phyloP scores from a whole-genome alignment of 2,888 invertebrate genomes.

The Congeria kusceri region DNA sequence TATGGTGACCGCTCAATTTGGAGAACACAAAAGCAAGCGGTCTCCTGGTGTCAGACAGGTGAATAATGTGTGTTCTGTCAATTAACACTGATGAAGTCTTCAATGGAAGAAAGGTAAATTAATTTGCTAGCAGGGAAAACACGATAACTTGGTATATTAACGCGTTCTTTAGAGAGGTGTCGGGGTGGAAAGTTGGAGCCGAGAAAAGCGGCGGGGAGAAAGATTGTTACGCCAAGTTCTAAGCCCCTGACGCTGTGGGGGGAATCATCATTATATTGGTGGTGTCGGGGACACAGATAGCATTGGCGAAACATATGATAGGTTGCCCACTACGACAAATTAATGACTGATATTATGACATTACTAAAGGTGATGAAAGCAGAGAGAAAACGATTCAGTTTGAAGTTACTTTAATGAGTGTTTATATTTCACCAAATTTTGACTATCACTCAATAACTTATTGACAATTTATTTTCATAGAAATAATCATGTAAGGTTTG shows the following conservation, averaged over 20 bases:
- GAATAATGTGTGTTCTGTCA: slow-evolving; percentile 56
- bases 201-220: slow-evolving; percentile 47
- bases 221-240: slow-evolving; percentile 34
- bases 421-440: no score
- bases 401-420: no score
- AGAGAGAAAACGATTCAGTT: no score
- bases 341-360: no score
- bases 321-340: neutral
- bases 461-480: no score
- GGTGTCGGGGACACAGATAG: slow-evolving; percentile 17
- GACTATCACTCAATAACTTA: no score
- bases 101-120: slow-evolving; percentile 61
- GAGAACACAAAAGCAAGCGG: slow-evolving; percentile 30
- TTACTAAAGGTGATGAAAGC: no score
- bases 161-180: slow-evolving; percentile 60
- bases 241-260: slow-evolving; percentile 15
- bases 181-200: slow-evolving; percentile 50
- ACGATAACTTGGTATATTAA: slow-evolving; percentile 56
- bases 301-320: slow-evolving; percentile 15
- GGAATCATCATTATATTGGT: slow-evolving; percentile 34
- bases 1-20: slow-evolving; percentile 59
- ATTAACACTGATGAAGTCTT: slow-evolving; percentile 58
- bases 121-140: slow-evolving; percentile 66
- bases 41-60: slow-evolving; percentile 57
- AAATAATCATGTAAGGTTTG: no score